phyloP scores from a whole-genome alignment of 2,113 vertebrate species.

The Sander vitreus region DNA sequence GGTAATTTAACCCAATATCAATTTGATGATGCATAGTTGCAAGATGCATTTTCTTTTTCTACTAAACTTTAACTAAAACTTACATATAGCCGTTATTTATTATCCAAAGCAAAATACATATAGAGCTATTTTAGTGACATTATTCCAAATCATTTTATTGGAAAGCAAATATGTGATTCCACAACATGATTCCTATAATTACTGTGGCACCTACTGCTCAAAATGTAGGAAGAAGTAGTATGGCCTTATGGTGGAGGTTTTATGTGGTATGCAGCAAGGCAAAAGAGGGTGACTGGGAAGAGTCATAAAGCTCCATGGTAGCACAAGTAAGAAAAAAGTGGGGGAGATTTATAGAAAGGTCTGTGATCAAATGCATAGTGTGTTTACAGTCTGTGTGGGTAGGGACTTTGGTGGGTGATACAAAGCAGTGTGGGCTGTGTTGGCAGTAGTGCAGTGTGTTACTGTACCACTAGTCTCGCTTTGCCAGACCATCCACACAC shows the following conservation, averaged over 20 bases:
- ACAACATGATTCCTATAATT: background rate
- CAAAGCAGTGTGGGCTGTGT: slow-evolving; percentile 14
- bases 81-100: background rate
- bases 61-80: background rate
- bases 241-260: background rate
- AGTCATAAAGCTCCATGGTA: background rate
- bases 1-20: background rate
- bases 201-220: background rate
- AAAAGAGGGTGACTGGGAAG: background rate
- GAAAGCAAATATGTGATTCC: background rate
- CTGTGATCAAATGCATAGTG: slow-evolving; percentile 13
- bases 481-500: too few relatives aligned
- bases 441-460: slow-evolving; percentile 53
- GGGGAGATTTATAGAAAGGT: background rate
- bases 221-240: background rate
- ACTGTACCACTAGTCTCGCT: slow-evolving; percentile 40
- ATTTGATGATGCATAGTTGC: background rate
- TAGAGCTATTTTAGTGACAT: background rate
- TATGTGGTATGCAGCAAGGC: background rate
- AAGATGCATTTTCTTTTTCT: background rate
- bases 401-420: slow-evolving; percentile 26
- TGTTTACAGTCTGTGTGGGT: slow-evolving; percentile 38
- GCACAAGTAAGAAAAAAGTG: slow-evolving; percentile 22
- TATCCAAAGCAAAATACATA: background rate
- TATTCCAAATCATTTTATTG: background rate